Base-by-base conservation (phyloP, 2,888 invertebrate genomes). In the Machimus atricapillus region DNA sequence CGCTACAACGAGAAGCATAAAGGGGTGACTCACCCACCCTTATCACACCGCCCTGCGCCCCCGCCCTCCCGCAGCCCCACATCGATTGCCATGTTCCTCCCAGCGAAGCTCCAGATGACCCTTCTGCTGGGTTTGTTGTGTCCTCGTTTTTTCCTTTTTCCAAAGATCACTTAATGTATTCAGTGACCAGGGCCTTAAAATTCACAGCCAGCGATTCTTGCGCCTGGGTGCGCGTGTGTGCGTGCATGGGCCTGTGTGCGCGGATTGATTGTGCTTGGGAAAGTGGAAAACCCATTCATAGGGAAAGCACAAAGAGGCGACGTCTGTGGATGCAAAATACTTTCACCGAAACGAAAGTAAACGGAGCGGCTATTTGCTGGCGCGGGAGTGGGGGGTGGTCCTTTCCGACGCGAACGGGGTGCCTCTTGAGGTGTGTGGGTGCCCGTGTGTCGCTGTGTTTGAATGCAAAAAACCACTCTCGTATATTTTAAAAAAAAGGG, bases 141-240 rank as follows among this genome's bases (percentile, higher is more conserved):
- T 58, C 23, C 66, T 81, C 40, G 40, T 40, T 83, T 83, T 77
- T 56, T 76, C 46, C 27, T 76, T 85, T 85, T 40, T 46, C 19
- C 52, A 77, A 73, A 86, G 78, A 81, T 86, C 82, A 77, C 79
- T 88, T 88, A 88, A 88, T 88, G 86, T 88, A 88, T 87, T 88
- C 88, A 88, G 87, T 88, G 88, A 88, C 88, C 88, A 88, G 87
- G 82, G 85, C 82, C 86, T 87, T 87, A 85, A 87, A 87, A 87
- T 86, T 86, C 52, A 19, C 34, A 52, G 31, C 52, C n/a, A 56
- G 52, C 79, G 52, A 27, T 79, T 74, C 43, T 43, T 85, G 73
- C 56, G 19, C 46, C 34, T 76, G 43, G 37, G 5, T 34, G 76
- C n/a, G 31, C 34, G 7, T 37, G 66, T 66, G 37, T 83, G 56